These are phyloP conservation scores for Notolepis coatsorum DNA, from an alignment of 2,797 vertebrate species.

Conservation along the genomic window DNA sequence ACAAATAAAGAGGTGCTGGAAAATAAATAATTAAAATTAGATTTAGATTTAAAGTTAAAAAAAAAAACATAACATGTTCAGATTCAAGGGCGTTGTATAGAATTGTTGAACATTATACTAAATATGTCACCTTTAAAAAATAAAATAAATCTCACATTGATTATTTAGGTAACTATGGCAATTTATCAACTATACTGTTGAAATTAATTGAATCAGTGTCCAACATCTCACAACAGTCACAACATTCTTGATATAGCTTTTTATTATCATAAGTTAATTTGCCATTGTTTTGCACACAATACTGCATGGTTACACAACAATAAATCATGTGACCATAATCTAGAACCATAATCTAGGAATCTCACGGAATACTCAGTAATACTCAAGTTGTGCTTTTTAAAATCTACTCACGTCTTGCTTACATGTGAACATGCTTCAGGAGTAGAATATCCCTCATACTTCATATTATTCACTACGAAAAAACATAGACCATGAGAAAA, in stretches of 20 bases:
- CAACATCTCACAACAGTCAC: too few species aligned
- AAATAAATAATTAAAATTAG: too few species aligned
- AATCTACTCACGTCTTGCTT: slow-evolving; percentile 51
- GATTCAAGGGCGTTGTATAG: too few species aligned
- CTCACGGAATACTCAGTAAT: slow-evolving; percentile 22
- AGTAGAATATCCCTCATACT: slow-evolving; percentile 53
- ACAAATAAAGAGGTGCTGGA: too few species aligned
- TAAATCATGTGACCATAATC: slow-evolving; percentile 40
- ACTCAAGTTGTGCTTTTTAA: slow-evolving; percentile 66
- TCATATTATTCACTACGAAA: slow-evolving; percentile 54
- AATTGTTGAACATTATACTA: too few species aligned
- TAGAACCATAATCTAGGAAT: slow-evolving; percentile 35
- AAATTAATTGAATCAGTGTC: too few species aligned
- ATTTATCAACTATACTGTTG: too few species aligned
- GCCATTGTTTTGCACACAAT: slow-evolving; percentile 60
- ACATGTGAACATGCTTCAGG: slow-evolving; percentile 65
- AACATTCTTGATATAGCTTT: slow-evolving; percentile 44
- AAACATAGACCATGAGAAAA: slow-evolving; percentile 55
- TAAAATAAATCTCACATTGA: too few species aligned
- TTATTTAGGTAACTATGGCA: too few species aligned
- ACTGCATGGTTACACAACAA: slow-evolving; percentile 62
- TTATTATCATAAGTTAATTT: slow-evolving; percentile 55
- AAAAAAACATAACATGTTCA: too few species aligned
- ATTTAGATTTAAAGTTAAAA: too few species aligned
- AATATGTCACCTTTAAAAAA: too few species aligned